phyloP scores from a whole-genome alignment of 2,113 vertebrate species.

The Apistogramma diplotaenia region DNA sequence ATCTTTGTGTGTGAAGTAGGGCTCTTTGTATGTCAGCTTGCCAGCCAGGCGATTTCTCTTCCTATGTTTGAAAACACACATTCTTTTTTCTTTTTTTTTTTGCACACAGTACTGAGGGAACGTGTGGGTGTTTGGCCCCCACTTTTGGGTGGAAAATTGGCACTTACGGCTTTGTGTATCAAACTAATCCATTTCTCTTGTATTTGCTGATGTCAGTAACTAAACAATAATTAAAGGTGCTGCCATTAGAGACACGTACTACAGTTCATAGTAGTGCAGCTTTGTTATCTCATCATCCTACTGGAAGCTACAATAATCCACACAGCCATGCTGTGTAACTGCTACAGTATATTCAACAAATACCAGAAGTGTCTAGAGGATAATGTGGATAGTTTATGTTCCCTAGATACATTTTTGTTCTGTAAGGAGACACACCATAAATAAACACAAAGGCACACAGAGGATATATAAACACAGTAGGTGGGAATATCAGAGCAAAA shows the following conservation, averaged over 20 bases:
- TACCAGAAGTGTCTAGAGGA: neutral
- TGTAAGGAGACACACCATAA: neutral
- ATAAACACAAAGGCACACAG: neutral
- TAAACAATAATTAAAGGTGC: conserved; percentile 41
- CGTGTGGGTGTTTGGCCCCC: neutral
- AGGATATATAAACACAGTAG: neutral
- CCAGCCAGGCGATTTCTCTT: conserved; percentile 42
- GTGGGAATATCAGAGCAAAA: neutral
- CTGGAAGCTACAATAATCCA: neutral
- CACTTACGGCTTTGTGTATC: conserved; percentile 37
- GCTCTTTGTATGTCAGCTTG: conserved; percentile 53
- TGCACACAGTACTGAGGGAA: conserved; percentile 11
- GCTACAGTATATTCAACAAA: neutral
- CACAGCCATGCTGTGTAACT: neutral
- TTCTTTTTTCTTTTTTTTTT: conserved; percentile 38
- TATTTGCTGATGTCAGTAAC: conserved; percentile 45
- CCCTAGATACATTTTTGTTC: neutral
- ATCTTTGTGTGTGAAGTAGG: conserved; percentile 64
- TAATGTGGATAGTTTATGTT: neutral
- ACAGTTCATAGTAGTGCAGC: neutral
- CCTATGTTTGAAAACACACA: conserved; percentile 57
- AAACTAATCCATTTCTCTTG: conserved; percentile 44
- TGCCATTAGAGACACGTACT: conserved; percentile 2
- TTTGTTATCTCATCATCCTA: neutral
- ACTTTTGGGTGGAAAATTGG: conserved; percentile 5